These are phyloP conservation scores for Eupelmus urozonus DNA, from an alignment of 2,888 invertebrate species.

Conservation along the genomic window DNA sequence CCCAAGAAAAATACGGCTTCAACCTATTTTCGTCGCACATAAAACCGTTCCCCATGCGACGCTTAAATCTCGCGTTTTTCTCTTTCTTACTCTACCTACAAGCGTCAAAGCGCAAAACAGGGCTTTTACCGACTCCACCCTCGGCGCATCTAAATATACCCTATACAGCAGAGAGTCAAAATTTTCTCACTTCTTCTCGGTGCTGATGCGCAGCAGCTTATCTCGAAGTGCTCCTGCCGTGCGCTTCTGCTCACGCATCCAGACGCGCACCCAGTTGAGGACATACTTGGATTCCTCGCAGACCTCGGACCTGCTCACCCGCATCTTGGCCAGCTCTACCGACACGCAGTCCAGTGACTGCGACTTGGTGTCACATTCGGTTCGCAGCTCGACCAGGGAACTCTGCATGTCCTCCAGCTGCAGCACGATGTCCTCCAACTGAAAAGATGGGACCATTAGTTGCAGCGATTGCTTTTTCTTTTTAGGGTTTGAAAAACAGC, in stretches of 20 bases:
- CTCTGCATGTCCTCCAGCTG: constrained; percentile 70
- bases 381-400: constrained; percentile 67
- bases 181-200: constrained; percentile 72
- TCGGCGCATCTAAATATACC: too few species aligned
- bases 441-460: not conserved
- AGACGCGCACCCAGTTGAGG: constrained; percentile 68
- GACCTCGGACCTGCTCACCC: constrained; percentile 68
- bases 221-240: constrained; percentile 57
- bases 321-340: constrained; percentile 68
- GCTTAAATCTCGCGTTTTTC: too few species aligned
- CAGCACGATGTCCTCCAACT: constrained; percentile 67
- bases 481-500: too few species aligned
- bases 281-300: constrained; percentile 71
- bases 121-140: too few species aligned
- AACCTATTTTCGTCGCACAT: too few species aligned
- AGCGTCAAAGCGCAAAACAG: too few species aligned
- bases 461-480: too few species aligned
- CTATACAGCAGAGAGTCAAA: too few species aligned
- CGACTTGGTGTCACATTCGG: constrained; percentile 69
- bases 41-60: too few species aligned
- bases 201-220: constrained; percentile 63
- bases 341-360: constrained; percentile 68
- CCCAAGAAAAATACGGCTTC: too few species aligned
- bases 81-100: too few species aligned
- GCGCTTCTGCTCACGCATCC: constrained; percentile 70